These are phyloP conservation scores for Engraulis encrasicolus DNA, from an alignment of 2,113 vertebrate genomes.

Conservation along the genomic window DNA sequence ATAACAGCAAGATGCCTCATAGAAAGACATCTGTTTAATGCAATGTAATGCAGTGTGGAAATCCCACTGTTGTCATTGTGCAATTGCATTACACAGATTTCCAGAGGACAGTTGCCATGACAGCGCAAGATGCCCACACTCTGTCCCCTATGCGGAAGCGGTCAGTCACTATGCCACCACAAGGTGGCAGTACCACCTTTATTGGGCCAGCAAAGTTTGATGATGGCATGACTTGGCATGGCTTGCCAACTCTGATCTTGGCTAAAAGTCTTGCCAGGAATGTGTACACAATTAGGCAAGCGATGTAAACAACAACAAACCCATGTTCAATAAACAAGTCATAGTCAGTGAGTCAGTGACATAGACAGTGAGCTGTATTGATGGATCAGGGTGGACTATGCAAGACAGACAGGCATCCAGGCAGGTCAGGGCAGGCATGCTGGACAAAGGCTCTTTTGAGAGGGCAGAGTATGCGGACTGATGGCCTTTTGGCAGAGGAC, in stretches of 20 bases:
- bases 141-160: too few species aligned
- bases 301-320: constrained; percentile 4
- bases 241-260: too few species aligned
- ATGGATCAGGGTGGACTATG: not conserved
- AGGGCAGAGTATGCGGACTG: not conserved
- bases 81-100: too few species aligned
- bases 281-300: not conserved
- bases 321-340: not conserved
- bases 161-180: not conserved
- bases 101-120: not conserved
- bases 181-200: constrained; percentile 9
- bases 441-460: not conserved
- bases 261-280: not conserved
- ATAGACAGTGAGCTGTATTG: not conserved
- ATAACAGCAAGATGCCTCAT: too few species aligned
- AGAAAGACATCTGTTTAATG: too few species aligned
- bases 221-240: not conserved
- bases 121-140: not conserved
- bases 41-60: too few species aligned
- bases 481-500: not conserved
- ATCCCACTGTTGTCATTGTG: too few species aligned
- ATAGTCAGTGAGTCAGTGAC: too few species aligned
- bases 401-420: too few species aligned
- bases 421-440: too few species aligned
- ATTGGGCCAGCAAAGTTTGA: not conserved